These are phyloP conservation scores for Tetranychus piercei DNA, from an alignment of 2,888 invertebrate species.

Conservation along the genomic window DNA sequence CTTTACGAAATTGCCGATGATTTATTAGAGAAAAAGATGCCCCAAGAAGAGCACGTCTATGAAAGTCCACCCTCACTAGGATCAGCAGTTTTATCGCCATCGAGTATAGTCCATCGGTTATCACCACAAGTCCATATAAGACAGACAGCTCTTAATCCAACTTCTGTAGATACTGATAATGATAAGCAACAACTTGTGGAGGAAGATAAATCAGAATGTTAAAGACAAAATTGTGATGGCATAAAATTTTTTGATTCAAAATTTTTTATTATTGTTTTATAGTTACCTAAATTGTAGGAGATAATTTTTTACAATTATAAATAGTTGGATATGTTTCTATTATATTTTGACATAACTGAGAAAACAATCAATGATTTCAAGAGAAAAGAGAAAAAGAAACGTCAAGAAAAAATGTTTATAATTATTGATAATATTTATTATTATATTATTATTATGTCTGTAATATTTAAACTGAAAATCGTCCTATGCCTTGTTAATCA, in stretches of 20 bases:
- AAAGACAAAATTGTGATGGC: slow-evolving; percentile 1
- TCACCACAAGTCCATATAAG: slow-evolving; percentile 52
- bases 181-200: slow-evolving; percentile 76
- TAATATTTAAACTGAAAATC: too few species aligned
- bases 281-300: too few species aligned
- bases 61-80: slow-evolving; percentile 37
- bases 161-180: slow-evolving; percentile 62
- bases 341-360: too few species aligned
- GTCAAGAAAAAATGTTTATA: too few species aligned
- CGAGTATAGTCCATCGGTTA: slow-evolving; percentile 57
- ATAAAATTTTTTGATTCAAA: background rate
- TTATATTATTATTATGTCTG: too few species aligned
- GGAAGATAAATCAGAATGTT: slow-evolving; percentile 45
- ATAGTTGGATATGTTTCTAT: too few species aligned
- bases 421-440: too few species aligned
- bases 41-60: slow-evolving; percentile 15
- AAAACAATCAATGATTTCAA: too few species aligned
- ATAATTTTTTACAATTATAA: too few species aligned
- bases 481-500: too few species aligned
- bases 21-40: slow-evolving; percentile 21
- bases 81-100: slow-evolving; percentile 60
- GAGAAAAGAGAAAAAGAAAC: too few species aligned
- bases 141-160: slow-evolving; percentile 62
- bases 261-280: background rate
- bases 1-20: slow-evolving; percentile 29